phyloP scores from a whole-genome alignment of 2,888 invertebrate species.

The Cryptocephalus moraei region DNA sequence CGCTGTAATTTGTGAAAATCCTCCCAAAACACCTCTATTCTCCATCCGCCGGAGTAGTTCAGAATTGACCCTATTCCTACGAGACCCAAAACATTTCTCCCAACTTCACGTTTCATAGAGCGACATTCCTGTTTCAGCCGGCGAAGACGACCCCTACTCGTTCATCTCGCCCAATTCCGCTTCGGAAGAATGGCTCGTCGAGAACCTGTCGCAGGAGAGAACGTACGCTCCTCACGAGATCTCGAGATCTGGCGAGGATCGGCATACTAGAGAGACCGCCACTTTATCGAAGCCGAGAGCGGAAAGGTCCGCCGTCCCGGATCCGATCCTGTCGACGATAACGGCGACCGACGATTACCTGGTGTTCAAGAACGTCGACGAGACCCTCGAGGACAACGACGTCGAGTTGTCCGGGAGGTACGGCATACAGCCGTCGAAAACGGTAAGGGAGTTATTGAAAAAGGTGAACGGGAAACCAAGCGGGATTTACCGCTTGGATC shows the following conservation, averaged over 20 bases:
- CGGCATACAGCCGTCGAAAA: conserved; percentile 47
- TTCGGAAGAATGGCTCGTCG: conserved; percentile 14
- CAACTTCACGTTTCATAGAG: background rate
- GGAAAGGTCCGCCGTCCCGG: conserved; percentile 29
- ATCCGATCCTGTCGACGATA: conserved; percentile 46
- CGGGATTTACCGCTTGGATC: too few relatives aligned
- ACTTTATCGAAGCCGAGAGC: conserved; percentile 9
- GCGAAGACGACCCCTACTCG: conserved; percentile 46
- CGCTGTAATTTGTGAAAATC: too few relatives aligned
- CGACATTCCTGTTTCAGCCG: conserved; percentile 36
- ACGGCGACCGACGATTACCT: conserved; percentile 39
- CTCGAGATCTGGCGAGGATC: too few relatives aligned
- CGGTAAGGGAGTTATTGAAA: conserved; percentile 32
- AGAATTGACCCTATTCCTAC: too few relatives aligned
- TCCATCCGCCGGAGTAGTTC: too few relatives aligned
- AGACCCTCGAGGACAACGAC: conserved; percentile 39
- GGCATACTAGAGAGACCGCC: background rate
- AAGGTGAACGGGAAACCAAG: too few relatives aligned
- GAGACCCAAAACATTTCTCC: too few relatives aligned
- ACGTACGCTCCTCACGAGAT: too few relatives aligned
- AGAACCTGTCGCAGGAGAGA: background rate
- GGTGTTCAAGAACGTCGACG: conserved; percentile 47
- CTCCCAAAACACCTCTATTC: too few relatives aligned
- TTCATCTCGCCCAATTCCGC: conserved; percentile 61
- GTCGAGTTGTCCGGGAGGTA: conserved; percentile 37